These are phyloP conservation scores for Microplitis demolitor DNA, from an alignment of 1,140 invertebrate genomes.

Conservation along the genomic window DNA sequence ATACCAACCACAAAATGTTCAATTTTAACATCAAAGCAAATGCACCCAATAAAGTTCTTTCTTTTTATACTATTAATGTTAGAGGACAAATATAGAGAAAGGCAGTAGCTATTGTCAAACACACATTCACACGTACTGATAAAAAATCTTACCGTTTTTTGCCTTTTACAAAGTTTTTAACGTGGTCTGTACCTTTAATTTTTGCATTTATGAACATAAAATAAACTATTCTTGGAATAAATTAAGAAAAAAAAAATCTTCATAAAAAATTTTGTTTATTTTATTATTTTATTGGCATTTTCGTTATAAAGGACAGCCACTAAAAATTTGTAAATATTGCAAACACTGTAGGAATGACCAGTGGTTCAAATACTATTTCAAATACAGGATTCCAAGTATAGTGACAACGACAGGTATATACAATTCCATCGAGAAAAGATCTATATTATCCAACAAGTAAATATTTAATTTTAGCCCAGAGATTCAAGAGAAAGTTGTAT, in stretches of 20 bases:
- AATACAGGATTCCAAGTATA: background rate
- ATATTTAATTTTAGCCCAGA: background rate
- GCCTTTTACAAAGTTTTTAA: background rate
- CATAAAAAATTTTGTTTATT: no score
- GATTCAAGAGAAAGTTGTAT: background rate
- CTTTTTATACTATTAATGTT: background rate
- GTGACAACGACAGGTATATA: background rate
- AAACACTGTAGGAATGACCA: no score
- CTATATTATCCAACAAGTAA: background rate
- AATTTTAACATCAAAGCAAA: slow-evolving; percentile 19
- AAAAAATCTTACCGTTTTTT: slow-evolving; percentile 2
- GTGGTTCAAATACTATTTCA: background rate
- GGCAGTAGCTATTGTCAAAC: slow-evolving; percentile 3
- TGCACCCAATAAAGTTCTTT: background rate
- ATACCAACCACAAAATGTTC: slow-evolving; percentile 10
- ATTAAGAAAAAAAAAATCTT: no score
- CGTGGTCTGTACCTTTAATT: background rate
- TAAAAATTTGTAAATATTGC: no score
- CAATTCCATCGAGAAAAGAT: background rate
- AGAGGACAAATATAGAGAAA: background rate
- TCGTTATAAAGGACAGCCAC: no score
- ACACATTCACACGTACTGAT: slow-evolving; percentile 11
- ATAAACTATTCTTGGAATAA: no score
- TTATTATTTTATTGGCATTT: no score
- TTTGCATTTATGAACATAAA: no score